Evolutionary conservation across 1,140 invertebrate species (phyloP).

Genomic region (Pseudoatta argentina): DNA sequence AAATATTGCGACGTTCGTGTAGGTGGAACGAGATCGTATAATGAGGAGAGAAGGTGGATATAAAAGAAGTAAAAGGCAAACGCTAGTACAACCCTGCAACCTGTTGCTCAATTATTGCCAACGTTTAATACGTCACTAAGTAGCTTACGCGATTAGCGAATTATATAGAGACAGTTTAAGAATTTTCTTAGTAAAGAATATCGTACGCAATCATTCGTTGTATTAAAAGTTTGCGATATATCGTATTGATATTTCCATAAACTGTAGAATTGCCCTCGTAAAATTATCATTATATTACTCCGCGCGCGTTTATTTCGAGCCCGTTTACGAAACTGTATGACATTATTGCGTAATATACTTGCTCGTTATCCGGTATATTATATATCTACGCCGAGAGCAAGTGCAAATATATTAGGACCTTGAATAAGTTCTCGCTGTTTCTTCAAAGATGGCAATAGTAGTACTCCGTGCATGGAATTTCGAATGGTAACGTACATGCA

Average conservation of each 20-base stretch:
- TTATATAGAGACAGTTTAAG: conserved; percentile 41
- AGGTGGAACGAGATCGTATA: conserved; percentile 60
- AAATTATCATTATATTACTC: conserved; percentile 30
- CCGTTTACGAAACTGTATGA: neutral
- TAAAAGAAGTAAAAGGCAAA: neutral
- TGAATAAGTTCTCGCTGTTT: too few species aligned
- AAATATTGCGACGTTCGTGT: conserved; percentile 49
- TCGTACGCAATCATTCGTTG: conserved; percentile 36
- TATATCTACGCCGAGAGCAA: neutral
- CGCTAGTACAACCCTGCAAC: neutral
- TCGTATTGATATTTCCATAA: neutral
- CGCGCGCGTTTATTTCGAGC: conserved; percentile 27
- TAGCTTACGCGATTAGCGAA: conserved; percentile 27
- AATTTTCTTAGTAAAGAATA: conserved; percentile 33
- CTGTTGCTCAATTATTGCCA: conserved; percentile 32
- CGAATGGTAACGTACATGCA: too few species aligned
- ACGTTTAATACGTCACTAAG: conserved; percentile 38
- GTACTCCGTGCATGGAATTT: too few species aligned
- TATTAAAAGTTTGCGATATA: conserved; percentile 13
- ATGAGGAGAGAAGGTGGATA: conserved; percentile 20
- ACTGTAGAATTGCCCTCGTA: neutral
- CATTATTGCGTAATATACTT: conserved; percentile 24
- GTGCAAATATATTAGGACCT: conserved; percentile 46
- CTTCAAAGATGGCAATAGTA: too few species aligned
- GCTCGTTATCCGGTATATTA: neutral